Percentiles rank a stretch among this genome's conserved stretches.
phyloP scores from a whole-genome alignment of 2,888 invertebrate genomes.

The Scelioninae gen. 1 region DNA sequence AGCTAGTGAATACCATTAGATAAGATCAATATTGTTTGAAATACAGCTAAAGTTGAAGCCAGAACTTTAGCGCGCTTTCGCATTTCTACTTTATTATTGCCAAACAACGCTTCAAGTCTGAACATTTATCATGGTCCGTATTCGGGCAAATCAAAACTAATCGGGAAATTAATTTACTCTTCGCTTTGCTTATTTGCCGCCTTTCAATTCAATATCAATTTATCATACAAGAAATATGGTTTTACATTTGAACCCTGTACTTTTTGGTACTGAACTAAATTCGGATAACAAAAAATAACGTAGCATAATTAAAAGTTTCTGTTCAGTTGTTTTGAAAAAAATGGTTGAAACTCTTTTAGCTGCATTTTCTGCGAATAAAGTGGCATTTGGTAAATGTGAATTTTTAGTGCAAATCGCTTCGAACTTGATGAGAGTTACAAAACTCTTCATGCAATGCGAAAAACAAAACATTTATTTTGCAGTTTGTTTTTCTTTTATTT shows the following conservation, averaged over 20 bases:
- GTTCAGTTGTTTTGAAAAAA: too few species aligned
- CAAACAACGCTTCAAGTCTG: slow-evolving; percentile 66
- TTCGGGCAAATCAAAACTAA: slow-evolving; percentile 58
- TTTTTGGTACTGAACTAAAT: too few species aligned
- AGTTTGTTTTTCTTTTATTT: slow-evolving; percentile 58
- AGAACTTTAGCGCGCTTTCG: slow-evolving; percentile 66
- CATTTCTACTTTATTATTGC: slow-evolving; percentile 71
- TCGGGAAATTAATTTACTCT: slow-evolving; percentile 54
- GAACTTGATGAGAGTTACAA: slow-evolving; percentile 20
- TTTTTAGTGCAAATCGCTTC: slow-evolving; percentile 39
- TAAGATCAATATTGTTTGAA: slow-evolving; percentile 83
- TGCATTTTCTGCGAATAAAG: slow-evolving; percentile 19
- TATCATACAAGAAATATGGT: too few species aligned
- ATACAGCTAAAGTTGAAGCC: slow-evolving; percentile 79
- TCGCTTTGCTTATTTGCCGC: not conserved
- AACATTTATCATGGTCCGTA: slow-evolving; percentile 51
- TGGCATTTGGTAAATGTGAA: slow-evolving; percentile 38
- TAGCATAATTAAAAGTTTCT: too few species aligned
- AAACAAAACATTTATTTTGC: slow-evolving; percentile 56
- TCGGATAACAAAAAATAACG: too few species aligned
- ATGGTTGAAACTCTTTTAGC: too few species aligned
- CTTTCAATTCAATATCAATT: not conserved
- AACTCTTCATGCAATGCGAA: slow-evolving; percentile 18
- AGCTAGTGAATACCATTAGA: slow-evolving; percentile 80
- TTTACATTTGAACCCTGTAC: too few species aligned